These are phyloP conservation scores for Anthoptus insignis DNA, from an alignment of 2,888 invertebrate species.

Conservation along the genomic window DNA sequence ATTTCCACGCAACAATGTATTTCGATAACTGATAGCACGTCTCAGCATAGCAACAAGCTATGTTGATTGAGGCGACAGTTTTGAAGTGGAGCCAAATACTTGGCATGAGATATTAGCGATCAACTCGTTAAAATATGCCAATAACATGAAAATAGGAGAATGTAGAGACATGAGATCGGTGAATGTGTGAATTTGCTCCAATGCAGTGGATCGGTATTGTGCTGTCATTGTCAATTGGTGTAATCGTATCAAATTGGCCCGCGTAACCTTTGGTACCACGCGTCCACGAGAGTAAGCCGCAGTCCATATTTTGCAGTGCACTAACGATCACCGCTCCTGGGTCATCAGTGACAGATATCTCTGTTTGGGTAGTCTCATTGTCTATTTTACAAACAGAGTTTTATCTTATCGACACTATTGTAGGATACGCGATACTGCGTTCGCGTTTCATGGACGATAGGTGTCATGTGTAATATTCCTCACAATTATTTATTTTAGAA, in stretches of 20 bases:
- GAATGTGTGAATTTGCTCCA: slow-evolving; percentile 25
- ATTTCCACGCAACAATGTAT: background rate
- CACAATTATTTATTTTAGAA: slow-evolving; percentile 35
- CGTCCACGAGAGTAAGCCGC: slow-evolving; percentile 49
- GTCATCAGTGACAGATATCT: slow-evolving; percentile 57
- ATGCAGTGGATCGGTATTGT: slow-evolving; percentile 30
- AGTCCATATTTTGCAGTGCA: slow-evolving; percentile 45
- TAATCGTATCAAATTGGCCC: slow-evolving; percentile 68
- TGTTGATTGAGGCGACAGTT: slow-evolving; percentile 13
- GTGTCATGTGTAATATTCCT: slow-evolving; percentile 62
- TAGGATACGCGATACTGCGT: slow-evolving; percentile 61
- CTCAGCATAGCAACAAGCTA: slow-evolving; percentile 27
- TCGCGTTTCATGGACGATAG: slow-evolving; percentile 60
- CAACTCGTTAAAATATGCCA: slow-evolving; percentile 1
- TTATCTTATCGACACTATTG: slow-evolving; percentile 80
- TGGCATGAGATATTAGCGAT: slow-evolving; percentile 7
- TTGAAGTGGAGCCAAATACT: slow-evolving; percentile 31
- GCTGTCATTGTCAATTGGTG: slow-evolving; percentile 64
- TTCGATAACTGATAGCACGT: background rate
- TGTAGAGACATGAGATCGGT: slow-evolving; percentile 12
- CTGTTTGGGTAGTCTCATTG: slow-evolving; percentile 64
- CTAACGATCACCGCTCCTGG: slow-evolving; percentile 52
- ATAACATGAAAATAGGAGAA: background rate
- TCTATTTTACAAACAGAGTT: slow-evolving; percentile 69
- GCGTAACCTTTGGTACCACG: slow-evolving; percentile 51